Percentiles rank a stretch among this genome's conserved stretches.
Conservation (phyloP, 2,888 invertebrate species). For the Drosophila robusta region DNA sequence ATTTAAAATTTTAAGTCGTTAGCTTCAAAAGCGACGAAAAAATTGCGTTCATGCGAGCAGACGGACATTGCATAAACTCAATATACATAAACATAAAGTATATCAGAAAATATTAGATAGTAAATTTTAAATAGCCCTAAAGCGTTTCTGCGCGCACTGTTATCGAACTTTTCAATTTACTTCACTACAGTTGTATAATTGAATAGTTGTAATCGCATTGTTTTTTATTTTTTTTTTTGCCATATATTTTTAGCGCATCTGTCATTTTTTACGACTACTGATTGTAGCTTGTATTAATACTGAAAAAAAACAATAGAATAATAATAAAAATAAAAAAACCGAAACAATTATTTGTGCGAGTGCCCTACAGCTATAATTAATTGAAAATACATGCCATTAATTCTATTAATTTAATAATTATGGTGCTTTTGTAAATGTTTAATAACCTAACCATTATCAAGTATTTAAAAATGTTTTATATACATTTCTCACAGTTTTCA, state of each 20-base stretch:
- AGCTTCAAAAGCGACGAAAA: too few species aligned
- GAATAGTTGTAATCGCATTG: slow-evolving; percentile 6
- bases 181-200: slow-evolving; percentile 31
- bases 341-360: background rate
- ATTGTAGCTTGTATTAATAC: too few species aligned
- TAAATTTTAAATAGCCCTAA: background rate
- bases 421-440: background rate
- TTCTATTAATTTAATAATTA: background rate
- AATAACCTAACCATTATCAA: background rate
- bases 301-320: too few species aligned
- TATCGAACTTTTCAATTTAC: slow-evolving; percentile 57
- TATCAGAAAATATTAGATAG: too few species aligned
- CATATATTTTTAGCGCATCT: slow-evolving; percentile 21
- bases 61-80: too few species aligned
- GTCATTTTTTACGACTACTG: too few species aligned
- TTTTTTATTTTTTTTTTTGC: background rate
- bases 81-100: too few species aligned
- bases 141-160: slow-evolving; percentile 14
- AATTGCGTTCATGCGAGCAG: too few species aligned
- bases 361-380: background rate
- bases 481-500: background rate
- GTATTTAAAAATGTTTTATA: background rate
- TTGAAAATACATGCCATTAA: background rate
- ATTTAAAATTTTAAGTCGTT: too few species aligned
- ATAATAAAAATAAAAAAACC: too few species aligned